Evolutionary conservation across 2,888 invertebrate genomes (phyloP).

Genomic region (Trachelus iudaicus): DNA sequence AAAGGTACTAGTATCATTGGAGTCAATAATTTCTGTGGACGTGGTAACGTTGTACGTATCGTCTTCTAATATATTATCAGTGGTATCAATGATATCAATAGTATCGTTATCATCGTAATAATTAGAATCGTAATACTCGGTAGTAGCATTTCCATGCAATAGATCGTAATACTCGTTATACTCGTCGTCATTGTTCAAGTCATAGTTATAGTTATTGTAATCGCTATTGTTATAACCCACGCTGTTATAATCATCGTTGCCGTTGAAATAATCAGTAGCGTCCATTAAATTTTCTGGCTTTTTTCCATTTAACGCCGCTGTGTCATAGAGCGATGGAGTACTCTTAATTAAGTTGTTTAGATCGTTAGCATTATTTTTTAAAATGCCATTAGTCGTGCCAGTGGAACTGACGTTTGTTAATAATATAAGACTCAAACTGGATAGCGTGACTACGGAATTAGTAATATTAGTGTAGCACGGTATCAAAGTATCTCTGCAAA

Average conservation of each 20-base stretch:
- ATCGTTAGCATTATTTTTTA: not conserved
- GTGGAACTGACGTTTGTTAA: conserved; percentile 35
- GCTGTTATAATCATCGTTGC: not conserved
- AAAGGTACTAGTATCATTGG: not conserved
- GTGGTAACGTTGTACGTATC: not conserved
- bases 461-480: conserved; percentile 60
- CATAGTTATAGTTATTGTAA: not conserved
- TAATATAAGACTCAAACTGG: conserved; percentile 63
- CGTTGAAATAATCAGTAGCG: not conserved
- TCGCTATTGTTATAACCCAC: conserved; percentile 16
- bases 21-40: not conserved
- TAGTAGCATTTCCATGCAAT: not conserved
- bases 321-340: not conserved
- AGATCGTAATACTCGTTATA: conserved; percentile 20
- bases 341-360: not conserved
- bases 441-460: conserved; percentile 58
- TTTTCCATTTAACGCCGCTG: not conserved
- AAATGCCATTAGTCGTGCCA: not conserved
- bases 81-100: not conserved
- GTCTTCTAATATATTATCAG: not conserved
- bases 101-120: conserved; percentile 16
- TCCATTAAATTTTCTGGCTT: not conserved
- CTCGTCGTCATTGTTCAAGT: not conserved
- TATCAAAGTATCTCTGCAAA: conserved; percentile 37
- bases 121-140: conserved; percentile 7